phyloP scores from a whole-genome alignment of 2,888 invertebrate species.

The Argyresthia goedartella region DNA sequence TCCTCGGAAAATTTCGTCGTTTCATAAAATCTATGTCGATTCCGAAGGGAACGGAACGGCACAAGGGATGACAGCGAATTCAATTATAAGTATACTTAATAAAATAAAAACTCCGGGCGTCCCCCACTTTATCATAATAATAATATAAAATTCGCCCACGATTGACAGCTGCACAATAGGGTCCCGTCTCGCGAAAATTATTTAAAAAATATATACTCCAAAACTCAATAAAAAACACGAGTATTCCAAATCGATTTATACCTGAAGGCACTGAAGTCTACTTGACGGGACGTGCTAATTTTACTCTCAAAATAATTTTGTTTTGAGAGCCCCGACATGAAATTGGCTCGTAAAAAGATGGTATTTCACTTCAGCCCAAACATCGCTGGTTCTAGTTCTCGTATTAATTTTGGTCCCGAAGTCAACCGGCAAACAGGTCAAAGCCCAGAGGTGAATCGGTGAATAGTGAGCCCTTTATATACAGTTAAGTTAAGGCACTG shows the following conservation, averaged over 20 bases:
- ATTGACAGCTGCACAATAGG: conserved; percentile 56
- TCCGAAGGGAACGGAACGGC: conserved; percentile 47
- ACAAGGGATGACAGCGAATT: conserved; percentile 65
- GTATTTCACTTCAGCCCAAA: too few species aligned
- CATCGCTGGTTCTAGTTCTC: too few species aligned
- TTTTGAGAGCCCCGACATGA: too few species aligned
- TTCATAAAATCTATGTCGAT: too few species aligned
- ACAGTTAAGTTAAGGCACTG: conserved; percentile 62
- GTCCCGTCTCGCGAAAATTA: conserved; percentile 41
- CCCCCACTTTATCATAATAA: conserved; percentile 46
- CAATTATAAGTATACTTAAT: conserved; percentile 66
- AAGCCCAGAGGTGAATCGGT: not conserved
- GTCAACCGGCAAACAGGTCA: too few species aligned
- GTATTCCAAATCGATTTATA: not conserved
- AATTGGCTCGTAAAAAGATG: too few species aligned
- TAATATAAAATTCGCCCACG: conserved; percentile 45
- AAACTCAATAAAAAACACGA: not conserved
- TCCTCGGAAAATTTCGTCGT: too few species aligned
- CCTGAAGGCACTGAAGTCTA: too few species aligned
- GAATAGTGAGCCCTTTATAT: conserved; percentile 33
- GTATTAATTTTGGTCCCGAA: too few species aligned
- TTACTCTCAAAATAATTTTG: too few species aligned
- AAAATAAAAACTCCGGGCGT: conserved; percentile 53
- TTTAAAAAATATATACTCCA: conserved; percentile 16
- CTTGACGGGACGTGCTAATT: too few species aligned